Conservation (phyloP, 1,140 invertebrate species). For the Acromyrmex heyeri region DNA sequence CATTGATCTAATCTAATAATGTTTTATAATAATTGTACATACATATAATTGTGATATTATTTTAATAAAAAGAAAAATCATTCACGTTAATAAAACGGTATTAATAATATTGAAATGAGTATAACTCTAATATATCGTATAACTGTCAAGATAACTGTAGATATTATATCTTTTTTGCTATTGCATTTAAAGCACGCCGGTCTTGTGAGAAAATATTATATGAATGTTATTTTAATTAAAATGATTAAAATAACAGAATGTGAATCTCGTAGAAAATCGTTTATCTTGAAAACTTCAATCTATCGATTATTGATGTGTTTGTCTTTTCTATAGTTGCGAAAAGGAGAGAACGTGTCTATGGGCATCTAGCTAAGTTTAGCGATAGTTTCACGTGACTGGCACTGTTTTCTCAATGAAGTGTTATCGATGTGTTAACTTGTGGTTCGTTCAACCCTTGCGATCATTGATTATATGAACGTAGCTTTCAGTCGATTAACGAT, state of each 20-base stretch:
- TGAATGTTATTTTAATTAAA: neutral
- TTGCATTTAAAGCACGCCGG: neutral
- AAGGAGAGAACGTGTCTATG: conserved; percentile 20
- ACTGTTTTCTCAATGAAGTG: conserved; percentile 68
- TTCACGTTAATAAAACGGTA: neutral
- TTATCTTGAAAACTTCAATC: conserved; percentile 10
- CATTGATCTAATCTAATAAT: too few species aligned
- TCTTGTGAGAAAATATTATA: neutral
- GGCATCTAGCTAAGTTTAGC: conserved; percentile 72
- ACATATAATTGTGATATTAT: neutral
- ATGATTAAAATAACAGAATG: neutral
- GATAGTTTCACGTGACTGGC: conserved; percentile 66
- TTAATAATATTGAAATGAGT: neutral
- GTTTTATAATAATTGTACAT: neutral
- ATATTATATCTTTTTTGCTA: neutral
- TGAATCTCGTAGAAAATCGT: neutral
- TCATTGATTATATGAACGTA: conserved; percentile 25
- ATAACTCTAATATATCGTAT: neutral
- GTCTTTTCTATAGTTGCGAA: conserved; percentile 22
- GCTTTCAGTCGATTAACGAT: conserved; percentile 24
- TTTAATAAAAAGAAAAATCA: conserved; percentile 15
- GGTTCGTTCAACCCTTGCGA: conserved; percentile 70
- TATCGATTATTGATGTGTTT: conserved; percentile 52
- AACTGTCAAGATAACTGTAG: neutral
- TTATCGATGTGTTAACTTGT: conserved; percentile 71